These are phyloP conservation scores for Oncorhynchus gorbuscha DNA, from an alignment of 2,113 vertebrate species.

Conservation along the genomic window DNA sequence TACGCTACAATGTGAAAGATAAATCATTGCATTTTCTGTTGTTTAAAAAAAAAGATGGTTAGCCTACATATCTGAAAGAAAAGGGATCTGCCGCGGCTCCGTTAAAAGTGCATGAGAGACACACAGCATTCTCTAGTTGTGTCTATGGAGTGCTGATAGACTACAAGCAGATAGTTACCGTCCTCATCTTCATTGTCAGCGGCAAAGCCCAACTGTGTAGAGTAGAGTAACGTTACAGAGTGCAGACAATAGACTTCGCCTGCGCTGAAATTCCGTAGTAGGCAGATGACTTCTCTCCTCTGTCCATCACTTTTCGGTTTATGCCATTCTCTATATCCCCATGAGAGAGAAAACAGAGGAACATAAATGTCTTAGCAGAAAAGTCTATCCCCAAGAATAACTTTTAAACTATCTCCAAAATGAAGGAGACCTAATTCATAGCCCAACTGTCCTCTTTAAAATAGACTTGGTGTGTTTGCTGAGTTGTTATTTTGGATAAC, in stretches of 20 bases:
- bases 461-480: slow-evolving; percentile 45
- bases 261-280: slow-evolving; percentile 76
- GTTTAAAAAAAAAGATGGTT: neutral
- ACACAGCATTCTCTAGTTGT: neutral
- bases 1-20: neutral
- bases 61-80: neutral
- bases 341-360: slow-evolving; percentile 43
- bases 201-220: slow-evolving; percentile 53
- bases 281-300: slow-evolving; percentile 73
- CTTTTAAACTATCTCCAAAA: neutral
- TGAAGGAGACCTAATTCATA: slow-evolving; percentile 35
- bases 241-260: slow-evolving; percentile 82
- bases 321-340: slow-evolving; percentile 67
- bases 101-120: neutral
- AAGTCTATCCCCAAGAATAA: slow-evolving; percentile 65
- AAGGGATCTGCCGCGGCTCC: neutral
- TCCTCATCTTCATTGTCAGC: slow-evolving; percentile 88
- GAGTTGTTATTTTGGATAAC: slow-evolving; percentile 40
- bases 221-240: slow-evolving; percentile 51
- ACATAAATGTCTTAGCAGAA: slow-evolving; percentile 62
- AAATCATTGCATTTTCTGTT: neutral
- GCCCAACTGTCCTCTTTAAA: slow-evolving; percentile 43
- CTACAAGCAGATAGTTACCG: slow-evolving; percentile 74
- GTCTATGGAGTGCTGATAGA: slow-evolving; percentile 13
- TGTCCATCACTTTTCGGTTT: slow-evolving; percentile 64